A percentile compares a stretch with the other conserved stretches of the same genome.
phyloP scores from a whole-genome alignment of 1,140 invertebrate species.

The Linepithema humile region DNA sequence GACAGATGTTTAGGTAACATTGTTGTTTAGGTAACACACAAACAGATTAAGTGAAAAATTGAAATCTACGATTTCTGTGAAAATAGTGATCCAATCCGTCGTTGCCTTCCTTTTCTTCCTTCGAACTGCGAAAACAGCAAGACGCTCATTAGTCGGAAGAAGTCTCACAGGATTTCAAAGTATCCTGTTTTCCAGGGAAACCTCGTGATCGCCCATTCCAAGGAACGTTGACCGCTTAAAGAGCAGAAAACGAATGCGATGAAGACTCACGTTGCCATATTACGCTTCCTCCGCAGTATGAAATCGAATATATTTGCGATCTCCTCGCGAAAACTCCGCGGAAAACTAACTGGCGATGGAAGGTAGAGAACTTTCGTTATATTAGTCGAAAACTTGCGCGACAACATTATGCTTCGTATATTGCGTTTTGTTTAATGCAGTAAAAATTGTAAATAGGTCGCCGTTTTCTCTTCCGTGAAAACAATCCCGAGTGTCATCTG shows the following conservation, averaged over 20 bases:
- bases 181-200: constrained; percentile 62
- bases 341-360: constrained; percentile 24
- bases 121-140: constrained; percentile 48
- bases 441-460: constrained; percentile 5
- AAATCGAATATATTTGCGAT: constrained; percentile 42
- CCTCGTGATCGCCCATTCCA: constrained; percentile 25
- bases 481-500: constrained; percentile 17
- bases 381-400: constrained; percentile 11
- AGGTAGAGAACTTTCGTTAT: not conserved
- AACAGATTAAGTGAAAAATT: not conserved
- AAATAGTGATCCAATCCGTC: not conserved
- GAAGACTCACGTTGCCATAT: constrained; percentile 6
- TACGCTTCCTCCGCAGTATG: constrained; percentile 17
- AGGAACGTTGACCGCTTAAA: constrained; percentile 43
- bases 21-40: too few species aligned
- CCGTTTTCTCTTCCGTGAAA: not conserved
- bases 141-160: constrained; percentile 62
- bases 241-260: constrained; percentile 32
- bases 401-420: not conserved
- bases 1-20: too few species aligned
- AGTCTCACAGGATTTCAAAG: constrained; percentile 57
- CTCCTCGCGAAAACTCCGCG: constrained; percentile 13
- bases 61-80: not conserved
- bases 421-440: constrained; percentile 30
- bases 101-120: not conserved